phyloP scores from a whole-genome alignment of 2,113 vertebrate genomes.

The Pardalotus punctatus region DNA sequence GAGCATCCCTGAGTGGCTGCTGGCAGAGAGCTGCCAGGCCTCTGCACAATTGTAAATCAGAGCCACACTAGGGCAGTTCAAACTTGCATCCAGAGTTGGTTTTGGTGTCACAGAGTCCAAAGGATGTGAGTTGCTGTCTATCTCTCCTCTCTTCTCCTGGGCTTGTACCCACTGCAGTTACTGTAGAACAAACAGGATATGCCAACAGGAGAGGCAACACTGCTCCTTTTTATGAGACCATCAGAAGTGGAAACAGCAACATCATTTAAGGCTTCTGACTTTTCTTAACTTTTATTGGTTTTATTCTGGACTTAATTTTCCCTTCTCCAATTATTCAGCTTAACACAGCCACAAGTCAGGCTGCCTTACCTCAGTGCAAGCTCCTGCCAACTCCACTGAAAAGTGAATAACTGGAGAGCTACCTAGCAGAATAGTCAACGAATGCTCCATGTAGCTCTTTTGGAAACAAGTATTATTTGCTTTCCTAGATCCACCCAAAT shows the following conservation, averaged over 20 bases:
- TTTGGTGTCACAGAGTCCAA: background rate
- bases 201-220: background rate
- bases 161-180: background rate
- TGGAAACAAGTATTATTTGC: background rate
- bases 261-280: background rate
- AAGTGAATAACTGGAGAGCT: background rate
- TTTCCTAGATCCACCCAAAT: background rate
- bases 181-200: background rate
- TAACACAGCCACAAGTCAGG: background rate
- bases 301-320: background rate
- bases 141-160: background rate
- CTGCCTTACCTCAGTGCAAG: background rate
- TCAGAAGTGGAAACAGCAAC: background rate
- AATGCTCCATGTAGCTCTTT: background rate
- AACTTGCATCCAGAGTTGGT: background rate
- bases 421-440: background rate
- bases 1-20: background rate
- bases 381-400: background rate
- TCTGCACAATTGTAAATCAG: background rate
- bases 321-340: background rate
- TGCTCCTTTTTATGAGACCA: background rate
- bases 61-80: background rate
- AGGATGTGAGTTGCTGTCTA: background rate
- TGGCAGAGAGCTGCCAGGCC: background rate
- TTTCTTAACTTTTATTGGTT: background rate